Conservation (phyloP, 2,797 vertebrate genomes). For the Synanceia verrucosa region DNA sequence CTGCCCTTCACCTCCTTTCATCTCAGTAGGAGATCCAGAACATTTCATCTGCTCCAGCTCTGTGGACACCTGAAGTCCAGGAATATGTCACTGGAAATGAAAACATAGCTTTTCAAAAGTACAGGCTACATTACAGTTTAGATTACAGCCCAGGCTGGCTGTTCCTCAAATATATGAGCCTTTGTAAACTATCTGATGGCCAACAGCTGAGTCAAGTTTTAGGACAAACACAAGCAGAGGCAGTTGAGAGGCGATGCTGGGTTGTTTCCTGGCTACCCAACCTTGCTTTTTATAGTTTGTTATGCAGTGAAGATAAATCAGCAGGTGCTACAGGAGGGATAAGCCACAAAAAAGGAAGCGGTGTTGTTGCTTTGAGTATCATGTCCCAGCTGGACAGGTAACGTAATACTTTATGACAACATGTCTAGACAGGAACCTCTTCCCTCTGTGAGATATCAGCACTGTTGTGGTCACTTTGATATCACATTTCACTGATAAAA, state of each 20-base stretch:
- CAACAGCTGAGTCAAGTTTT: conserved; percentile 11
- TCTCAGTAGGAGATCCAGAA: not conserved
- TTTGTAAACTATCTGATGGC: conserved; percentile 5
- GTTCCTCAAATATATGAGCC: not conserved
- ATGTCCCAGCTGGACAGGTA: not conserved
- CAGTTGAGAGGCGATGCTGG: not conserved
- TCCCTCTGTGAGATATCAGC: not conserved
- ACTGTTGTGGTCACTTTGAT: conserved; percentile 4
- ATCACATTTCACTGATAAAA: not conserved
- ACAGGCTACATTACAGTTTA: not conserved
- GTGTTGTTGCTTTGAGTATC: not conserved
- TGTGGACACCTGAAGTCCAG: not conserved
- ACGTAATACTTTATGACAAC: conserved; percentile 23
- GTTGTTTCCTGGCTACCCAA: conserved; percentile 6
- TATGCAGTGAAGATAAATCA: conserved; percentile 35
- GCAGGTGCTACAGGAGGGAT: conserved; percentile 32
- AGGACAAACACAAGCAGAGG: conserved; percentile 15
- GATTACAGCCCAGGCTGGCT: not conserved
- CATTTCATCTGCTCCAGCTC: not conserved
- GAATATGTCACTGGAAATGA: not conserved
- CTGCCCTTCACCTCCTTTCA: not conserved
- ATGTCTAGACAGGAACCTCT: not conserved
- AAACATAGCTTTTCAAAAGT: not conserved
- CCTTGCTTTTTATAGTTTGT: conserved; percentile 34
- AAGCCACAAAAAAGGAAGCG: conserved; percentile 14